Conservation (phyloP, 2,113 vertebrate genomes). For the Probosciger aterrimus region DNA sequence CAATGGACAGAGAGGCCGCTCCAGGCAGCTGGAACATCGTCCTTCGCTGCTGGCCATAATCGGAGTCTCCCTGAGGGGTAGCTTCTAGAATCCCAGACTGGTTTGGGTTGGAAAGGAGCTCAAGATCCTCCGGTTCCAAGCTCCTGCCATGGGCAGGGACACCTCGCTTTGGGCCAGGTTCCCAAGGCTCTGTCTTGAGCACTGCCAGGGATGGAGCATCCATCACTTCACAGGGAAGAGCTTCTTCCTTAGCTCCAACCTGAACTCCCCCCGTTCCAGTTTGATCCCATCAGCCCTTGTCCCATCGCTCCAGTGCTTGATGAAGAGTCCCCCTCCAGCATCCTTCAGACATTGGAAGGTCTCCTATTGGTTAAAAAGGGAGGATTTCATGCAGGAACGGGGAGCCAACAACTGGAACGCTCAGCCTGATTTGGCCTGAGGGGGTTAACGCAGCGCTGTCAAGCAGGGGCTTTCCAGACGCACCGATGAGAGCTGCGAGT, state of each 20-base stretch:
- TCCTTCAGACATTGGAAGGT: not conserved
- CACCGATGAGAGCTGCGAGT: rapidly evolving
- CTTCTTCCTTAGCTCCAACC: not conserved
- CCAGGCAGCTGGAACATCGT: not conserved
- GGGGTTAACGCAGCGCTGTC: rapidly evolving
- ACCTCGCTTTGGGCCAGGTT: not conserved
- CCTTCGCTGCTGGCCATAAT: no score
- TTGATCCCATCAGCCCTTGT: not conserved
- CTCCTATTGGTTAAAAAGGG: not conserved
- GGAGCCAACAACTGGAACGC: rapidly evolving
- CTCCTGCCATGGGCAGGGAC: not conserved
- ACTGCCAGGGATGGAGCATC: not conserved
- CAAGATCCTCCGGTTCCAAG: not conserved
- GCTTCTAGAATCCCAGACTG: not conserved
- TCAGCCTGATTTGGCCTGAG: not conserved
- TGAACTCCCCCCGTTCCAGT: not conserved
- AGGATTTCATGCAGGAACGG: not conserved
- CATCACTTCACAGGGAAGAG: not conserved
- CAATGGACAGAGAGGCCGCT: no score
- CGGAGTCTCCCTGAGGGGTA: rapidly evolving
- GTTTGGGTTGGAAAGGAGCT: not conserved
- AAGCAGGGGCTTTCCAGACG: not conserved
- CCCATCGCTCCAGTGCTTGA: not conserved
- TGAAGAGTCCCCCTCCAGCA: not conserved
- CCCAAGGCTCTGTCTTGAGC: not conserved